Evolutionary conservation across 2,797 vertebrate species (phyloP), one percentile per base, ranked within the genome.

Genomic region (Poeciliopsis presidionis): DNA sequence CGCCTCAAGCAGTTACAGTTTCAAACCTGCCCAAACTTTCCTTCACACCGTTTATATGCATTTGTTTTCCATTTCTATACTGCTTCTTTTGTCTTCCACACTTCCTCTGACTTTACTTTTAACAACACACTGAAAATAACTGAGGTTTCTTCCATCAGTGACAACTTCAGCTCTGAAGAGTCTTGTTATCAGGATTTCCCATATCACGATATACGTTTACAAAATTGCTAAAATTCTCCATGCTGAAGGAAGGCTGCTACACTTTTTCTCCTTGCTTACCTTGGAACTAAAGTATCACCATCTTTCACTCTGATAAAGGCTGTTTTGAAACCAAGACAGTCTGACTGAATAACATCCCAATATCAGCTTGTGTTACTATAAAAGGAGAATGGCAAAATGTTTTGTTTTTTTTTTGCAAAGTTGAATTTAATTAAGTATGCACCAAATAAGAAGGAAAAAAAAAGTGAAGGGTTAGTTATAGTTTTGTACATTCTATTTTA

Each of bases 131-230:
- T 9, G n/a, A 25, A 28, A 70, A 45, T 8, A n/a, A 43, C 43
- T 3, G 2, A n/a, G 25, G 41, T 41, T 14, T 46, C 41, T 71
- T 46, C 41, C 43, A 0, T 71, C 43, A 30, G 67, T 46, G 5
- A 28, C 22, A 71, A 71, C n/a, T 45, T 71, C 43, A 71, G 43
- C 41, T 46, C 14, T 46, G n/a, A 71, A 71, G 67, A 45, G 41
- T 18, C n/a, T 67, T 43, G 39, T 71, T 8, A 46, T 30, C 16
- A 18, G 43, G n/a, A n/a, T 46, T 71, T 8, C 3, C n/a, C 2
- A 0, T 28, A 46, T 28, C 6, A 28, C 16, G 6, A 28, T 9
- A 46, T 18, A 71, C 6, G 16, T 14, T 71, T 46, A 18, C 22
- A 69, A n/a, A 45, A 45, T 13, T 28, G n/a, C 2, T 28, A 7